Evolutionary conservation across 2,113 vertebrate genomes (phyloP), one percentile per base, ranked within the genome.

Genomic region (Turdus rufiventris): DNA sequence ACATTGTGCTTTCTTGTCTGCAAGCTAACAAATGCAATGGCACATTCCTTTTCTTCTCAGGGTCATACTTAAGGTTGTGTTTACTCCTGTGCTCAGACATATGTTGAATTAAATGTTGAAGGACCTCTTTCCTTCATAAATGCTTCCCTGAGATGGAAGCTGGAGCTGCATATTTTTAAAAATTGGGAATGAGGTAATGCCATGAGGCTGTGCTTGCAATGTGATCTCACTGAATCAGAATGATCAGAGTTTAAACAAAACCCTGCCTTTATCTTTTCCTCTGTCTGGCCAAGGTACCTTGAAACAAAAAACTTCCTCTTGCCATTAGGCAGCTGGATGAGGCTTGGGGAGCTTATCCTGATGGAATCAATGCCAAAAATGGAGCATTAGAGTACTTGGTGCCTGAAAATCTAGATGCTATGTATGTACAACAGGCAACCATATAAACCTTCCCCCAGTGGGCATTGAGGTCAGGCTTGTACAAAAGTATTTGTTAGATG

Each of bases 311-410:
- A 40, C 10, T 57, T 88, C 7, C 19, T 14, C 16, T 26, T 42
- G 21, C 7, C 53, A 63, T 5, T 33, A 43, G 29, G n/a, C 21
- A 88, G 31, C 10, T 79, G 40, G 14, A 3, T 63, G 10, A 72
- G 45, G 15, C 8, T 29, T 65, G 13, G 7, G 16, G 31, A 65
- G 9, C 51, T 47, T 9, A 19, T 68, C 67, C 40, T 53, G 8
- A 29, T 0, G 3, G 11, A 33, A 57, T 23, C 31, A 83, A 2
- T 20, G 31, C 2, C 0, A 1, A 75, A 88, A 70, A 9, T 4
- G 16, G 14, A 14, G 16, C 18, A 34, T 58, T 40, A 57, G 8
- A 48, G 14, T 73, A 29, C 28, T 36, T 34, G 20, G 29, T 31
- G 20, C 29, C 34, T 50, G 23, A 76, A 88, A 65, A 66, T 53